A percentile compares a stretch with the other conserved stretches of the same genome.
These are phyloP conservation scores for Panurus biarmicus DNA, from an alignment of 2,113 vertebrate genomes.

Conservation along the genomic window DNA sequence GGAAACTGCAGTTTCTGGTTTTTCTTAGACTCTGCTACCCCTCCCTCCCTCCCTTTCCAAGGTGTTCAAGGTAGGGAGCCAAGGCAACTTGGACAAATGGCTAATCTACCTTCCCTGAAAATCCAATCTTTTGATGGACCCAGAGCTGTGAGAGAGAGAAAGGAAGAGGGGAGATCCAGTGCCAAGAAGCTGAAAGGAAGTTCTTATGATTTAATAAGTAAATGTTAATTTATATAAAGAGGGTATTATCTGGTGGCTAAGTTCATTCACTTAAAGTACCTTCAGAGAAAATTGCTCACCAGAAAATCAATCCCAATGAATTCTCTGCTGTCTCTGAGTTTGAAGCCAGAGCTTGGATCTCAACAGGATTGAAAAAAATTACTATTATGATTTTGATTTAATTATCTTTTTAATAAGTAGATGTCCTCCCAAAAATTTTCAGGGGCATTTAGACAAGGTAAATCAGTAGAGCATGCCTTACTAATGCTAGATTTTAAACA, in stretches of 20 bases:
- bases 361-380: not conserved
- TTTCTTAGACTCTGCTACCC: not conserved
- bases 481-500: not conserved
- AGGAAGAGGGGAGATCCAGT: not conserved
- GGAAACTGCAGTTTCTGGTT: not conserved
- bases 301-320: not conserved
- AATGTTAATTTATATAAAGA: not conserved
- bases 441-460: not conserved
- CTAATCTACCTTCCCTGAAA: not conserved
- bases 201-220: not conserved
- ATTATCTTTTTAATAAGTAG: not conserved
- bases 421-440: not conserved
- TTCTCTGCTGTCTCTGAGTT: not conserved
- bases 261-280: not conserved
- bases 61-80: not conserved
- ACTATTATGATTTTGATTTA: not conserved
- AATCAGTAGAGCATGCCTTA: not conserved
- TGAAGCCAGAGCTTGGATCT: not conserved
- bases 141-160: not conserved
- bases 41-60: not conserved
- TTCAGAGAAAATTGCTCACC: not conserved
- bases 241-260: not conserved
- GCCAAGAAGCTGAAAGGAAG: not conserved
- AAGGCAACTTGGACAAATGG: not conserved
- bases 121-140: not conserved